phyloP scores from a whole-genome alignment of 2,797 vertebrate species.

The Gallinago solitaria region DNA sequence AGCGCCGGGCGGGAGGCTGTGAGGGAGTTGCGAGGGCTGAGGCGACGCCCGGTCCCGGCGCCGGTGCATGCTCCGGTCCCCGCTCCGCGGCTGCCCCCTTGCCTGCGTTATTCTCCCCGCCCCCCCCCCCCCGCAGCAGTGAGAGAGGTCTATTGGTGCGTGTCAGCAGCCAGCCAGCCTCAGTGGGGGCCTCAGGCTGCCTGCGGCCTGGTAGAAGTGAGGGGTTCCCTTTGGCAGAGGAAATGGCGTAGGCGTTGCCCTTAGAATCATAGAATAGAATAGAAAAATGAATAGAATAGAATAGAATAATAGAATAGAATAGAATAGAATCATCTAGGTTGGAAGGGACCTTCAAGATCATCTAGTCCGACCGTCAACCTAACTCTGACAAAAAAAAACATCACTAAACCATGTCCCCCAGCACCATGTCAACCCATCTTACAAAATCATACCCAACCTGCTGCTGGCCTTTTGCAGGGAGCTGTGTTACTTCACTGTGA shows the following conservation, averaged over 20 bases:
- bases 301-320: no score
- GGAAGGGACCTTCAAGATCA: no score
- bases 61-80: no score
- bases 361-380: no score
- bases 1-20: fast-evolving
- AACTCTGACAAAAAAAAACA: no score
- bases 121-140: not conserved
- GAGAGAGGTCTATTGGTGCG: not conserved
- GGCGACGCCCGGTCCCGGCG: not conserved
- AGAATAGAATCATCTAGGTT: no score
- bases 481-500: not conserved
- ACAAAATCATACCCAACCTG: not conserved
- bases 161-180: not conserved
- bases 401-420: no score
- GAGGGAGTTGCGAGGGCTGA: fast-evolving
- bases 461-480: fast-evolving
- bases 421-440: no score
- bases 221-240: not conserved
- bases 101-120: not conserved
- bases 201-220: not conserved
- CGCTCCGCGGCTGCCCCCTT: fast-evolving
- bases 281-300: no score
- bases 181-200: fast-evolving
- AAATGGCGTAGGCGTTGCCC: fast-evolving
- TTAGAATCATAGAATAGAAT: no score